Percentiles rank a stretch among this genome's conserved stretches.
Conservation (phyloP, 2,113 vertebrate species). For the Urocitellus parryii region DNA sequence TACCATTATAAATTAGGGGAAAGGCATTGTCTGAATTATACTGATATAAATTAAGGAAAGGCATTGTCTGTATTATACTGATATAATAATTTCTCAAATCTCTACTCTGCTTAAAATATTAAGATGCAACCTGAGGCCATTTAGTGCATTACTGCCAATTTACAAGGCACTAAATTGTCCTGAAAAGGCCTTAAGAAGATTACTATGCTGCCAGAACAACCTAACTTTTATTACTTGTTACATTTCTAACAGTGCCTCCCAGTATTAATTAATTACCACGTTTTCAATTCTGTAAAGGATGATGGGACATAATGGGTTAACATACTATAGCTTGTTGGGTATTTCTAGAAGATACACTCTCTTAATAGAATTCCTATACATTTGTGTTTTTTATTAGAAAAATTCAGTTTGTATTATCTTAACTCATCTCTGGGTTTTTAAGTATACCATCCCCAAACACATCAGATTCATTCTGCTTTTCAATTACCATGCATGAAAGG, state of each 20-base stretch:
- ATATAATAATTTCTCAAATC: not conserved
- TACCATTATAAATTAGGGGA: not conserved
- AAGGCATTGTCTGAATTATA: not conserved
- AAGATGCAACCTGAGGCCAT: not conserved
- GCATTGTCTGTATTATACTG: not conserved
- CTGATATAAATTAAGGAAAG: not conserved
- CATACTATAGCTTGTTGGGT: not conserved
- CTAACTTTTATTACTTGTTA: not conserved
- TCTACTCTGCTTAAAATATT: not conserved
- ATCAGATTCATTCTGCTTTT: constrained; percentile 40
- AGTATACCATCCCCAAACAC: not conserved
- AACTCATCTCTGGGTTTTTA: constrained; percentile 29
- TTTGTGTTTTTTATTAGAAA: constrained; percentile 30
- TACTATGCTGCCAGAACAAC: not conserved
- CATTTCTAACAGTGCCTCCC: not conserved
- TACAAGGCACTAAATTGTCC: not conserved
- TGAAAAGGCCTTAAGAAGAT: not conserved
- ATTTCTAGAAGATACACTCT: not conserved
- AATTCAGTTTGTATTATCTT: not conserved
- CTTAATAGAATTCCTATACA: not conserved
- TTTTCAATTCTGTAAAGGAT: not conserved
- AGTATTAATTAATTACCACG: not conserved
- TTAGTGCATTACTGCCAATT: not conserved
- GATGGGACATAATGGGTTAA: not conserved
- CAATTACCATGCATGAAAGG: constrained; percentile 42